Evolutionary conservation across 2,888 invertebrate genomes (phyloP).

Genomic region (Trissolcus japonicus): DNA sequence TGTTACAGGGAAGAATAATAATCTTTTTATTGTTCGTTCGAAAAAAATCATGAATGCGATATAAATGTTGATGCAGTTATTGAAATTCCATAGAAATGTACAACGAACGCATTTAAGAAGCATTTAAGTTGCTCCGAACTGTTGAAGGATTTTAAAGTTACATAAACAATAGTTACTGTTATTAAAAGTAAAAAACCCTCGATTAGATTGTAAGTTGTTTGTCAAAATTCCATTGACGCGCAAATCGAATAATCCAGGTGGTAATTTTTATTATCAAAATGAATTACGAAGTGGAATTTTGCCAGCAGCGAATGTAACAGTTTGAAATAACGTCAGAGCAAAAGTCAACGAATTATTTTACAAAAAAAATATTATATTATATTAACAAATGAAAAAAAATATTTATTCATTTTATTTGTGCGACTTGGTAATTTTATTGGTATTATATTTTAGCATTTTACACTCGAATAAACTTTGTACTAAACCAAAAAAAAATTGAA

Average conservation of each 20-base stretch:
- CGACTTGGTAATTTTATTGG: constrained; percentile 40
- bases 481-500: constrained; percentile 33
- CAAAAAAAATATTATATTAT: constrained; percentile 30
- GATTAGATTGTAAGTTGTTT: constrained; percentile 29
- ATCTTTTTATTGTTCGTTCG: background rate
- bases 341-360: constrained; percentile 47
- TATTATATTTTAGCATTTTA: constrained; percentile 34
- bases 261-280: background rate
- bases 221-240: constrained; percentile 15
- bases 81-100: background rate
- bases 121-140: constrained; percentile 7
- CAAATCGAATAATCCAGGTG: background rate
- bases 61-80: too few relatives aligned
- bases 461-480: constrained; percentile 36
- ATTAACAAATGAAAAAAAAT: constrained; percentile 46
- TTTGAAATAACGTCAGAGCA: constrained; percentile 33
- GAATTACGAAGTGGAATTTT: constrained; percentile 31
- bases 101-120: constrained; percentile 6
- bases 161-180: background rate
- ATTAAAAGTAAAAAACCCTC: background rate
- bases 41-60: background rate
- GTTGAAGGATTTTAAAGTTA: constrained; percentile 1
- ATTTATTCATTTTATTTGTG: constrained; percentile 44
- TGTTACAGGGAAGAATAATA: background rate
- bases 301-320: constrained; percentile 18